These are phyloP conservation scores for Oryzias dopingdopingensis DNA, from an alignment of 2,797 vertebrate genomes.

Conservation along the genomic window DNA sequence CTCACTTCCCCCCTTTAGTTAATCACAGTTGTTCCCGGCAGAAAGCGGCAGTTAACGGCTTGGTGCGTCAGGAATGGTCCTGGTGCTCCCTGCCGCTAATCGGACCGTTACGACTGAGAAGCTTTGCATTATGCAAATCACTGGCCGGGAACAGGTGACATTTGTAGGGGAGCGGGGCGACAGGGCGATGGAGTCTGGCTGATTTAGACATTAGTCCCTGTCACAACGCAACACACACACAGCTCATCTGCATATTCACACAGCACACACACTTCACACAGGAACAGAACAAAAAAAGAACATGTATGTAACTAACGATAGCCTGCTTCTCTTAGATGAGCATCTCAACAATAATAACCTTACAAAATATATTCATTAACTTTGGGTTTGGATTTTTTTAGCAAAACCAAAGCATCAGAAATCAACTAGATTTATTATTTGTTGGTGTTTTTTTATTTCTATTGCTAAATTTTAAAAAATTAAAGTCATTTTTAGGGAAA, in stretches of 20 bases:
- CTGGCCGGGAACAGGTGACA: conserved; percentile 99
- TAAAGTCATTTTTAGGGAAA: too few relatives aligned
- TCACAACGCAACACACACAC: conserved; percentile 77
- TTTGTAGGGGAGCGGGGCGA: conserved; percentile 93
- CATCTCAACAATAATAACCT: not conserved
- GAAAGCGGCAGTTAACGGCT: conserved; percentile 87
- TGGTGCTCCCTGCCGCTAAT: conserved; percentile 87
- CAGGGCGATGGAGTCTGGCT: conserved; percentile 90
- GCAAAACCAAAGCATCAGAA: too few relatives aligned
- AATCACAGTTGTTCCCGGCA: conserved; percentile 81
- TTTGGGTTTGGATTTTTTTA: too few relatives aligned
- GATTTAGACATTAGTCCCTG: conserved; percentile 99
- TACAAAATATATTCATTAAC: too few relatives aligned
- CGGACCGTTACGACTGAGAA: conserved; percentile 99
- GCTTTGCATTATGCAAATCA: conserved; percentile 99
- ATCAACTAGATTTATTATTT: too few relatives aligned
- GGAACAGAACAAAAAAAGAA: conserved; percentile 20
- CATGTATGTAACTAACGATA: conserved; percentile 5
- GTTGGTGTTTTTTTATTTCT: too few relatives aligned
- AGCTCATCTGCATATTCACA: conserved; percentile 79
- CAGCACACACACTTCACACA: conserved; percentile 41
- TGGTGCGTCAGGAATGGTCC: conserved; percentile 91
- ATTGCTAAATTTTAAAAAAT: too few relatives aligned
- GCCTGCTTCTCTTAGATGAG: conserved; percentile 10
- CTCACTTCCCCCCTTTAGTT: conserved; percentile 70